A percentile compares a stretch with the other conserved stretches of the same genome.
Evolutionary conservation across 2,113 vertebrate species (phyloP).

Genomic region (Fukomys damarensis): DNA sequence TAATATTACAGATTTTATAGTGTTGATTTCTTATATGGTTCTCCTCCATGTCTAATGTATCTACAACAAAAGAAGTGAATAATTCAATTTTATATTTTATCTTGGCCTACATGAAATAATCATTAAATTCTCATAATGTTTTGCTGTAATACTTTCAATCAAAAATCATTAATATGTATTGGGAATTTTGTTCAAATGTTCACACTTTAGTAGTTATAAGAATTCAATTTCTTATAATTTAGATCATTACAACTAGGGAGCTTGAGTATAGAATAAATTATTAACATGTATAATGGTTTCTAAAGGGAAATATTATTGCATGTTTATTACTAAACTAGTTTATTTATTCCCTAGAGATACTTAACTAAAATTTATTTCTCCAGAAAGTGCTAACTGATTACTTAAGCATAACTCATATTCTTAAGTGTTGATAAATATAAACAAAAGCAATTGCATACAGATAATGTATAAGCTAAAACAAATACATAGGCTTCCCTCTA

Average conservation of each 20-base stretch:
- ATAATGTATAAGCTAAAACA: background rate
- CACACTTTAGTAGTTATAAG: conserved; percentile 51
- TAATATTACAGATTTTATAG: background rate
- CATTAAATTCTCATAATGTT: conserved; percentile 10
- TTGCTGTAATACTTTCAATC: background rate
- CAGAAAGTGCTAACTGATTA: conserved; percentile 25
- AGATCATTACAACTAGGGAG: conserved; percentile 58
- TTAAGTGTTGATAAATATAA: conserved; percentile 22
- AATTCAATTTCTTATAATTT: conserved; percentile 53
- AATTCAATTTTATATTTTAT: conserved; percentile 34
- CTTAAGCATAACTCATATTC: conserved; percentile 1
- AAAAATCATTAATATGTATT: conserved; percentile 54
- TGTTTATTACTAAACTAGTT: conserved; percentile 41
- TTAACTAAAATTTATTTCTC: conserved; percentile 52
- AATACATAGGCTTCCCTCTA: background rate
- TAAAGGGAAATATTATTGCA: conserved; percentile 55
- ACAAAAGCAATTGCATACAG: background rate
- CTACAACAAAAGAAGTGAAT: background rate
- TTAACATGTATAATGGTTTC: conserved; percentile 54
- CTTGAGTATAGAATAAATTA: conserved; percentile 51
- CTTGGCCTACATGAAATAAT: conserved; percentile 40
- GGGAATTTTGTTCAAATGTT: conserved; percentile 60
- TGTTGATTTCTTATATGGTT: background rate
- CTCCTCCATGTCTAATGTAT: background rate
- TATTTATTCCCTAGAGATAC: conserved; percentile 36